Evolutionary conservation across 2,797 vertebrate species (phyloP), one percentile per base, ranked within the genome.

Genomic region (Apogon hyalosoma): DNA sequence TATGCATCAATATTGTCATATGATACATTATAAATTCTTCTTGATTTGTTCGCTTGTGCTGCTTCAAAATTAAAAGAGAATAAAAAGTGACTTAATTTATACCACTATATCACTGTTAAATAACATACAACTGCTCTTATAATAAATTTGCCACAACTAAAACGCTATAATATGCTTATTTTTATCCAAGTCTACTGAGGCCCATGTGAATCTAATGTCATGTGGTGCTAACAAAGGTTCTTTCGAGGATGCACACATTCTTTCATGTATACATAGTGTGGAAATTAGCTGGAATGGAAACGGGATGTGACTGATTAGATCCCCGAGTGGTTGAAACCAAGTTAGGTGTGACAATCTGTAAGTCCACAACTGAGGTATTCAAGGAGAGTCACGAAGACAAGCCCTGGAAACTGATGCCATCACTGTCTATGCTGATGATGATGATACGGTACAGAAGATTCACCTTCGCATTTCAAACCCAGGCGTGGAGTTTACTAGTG

Each of bases 241-340:
- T 28, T 0, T 3, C 39, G 59, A 50, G 19, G 75, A 51, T 47
- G 11, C 49, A 67, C 3, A 11, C 63, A 77, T 68, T 75, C 58
- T 65, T 38, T 33, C 15, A 21, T 51, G 51, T 36, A 7, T n/a
- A 47, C 4, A 2, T 11, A 45, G 40, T 40, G 55, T 55, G 61
- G 63, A 57, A 61, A 85, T 82, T 41, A 40, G 24, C 24, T 28
- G 55, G 40, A 40, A 40, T 31, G 7, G 54, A 41, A 57, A 24
- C 11, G 40, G 40, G 43, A 31, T 43, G 54, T 24, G 21, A 14
- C 14, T 54, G 54, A 56, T 56, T 43, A 28, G 8, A 43, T 40
- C 11, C 41, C 24, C 9, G 41, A 58, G 55, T 45, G 55, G 55
- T 24, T 31, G 45, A 42, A 57, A 57, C 28, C 28, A 5, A 57